Percentiles rank a stretch among this genome's conserved stretches.
These are phyloP conservation scores for Parelbella ahira DNA, from an alignment of 2,888 invertebrate genomes.

Conservation along the genomic window DNA sequence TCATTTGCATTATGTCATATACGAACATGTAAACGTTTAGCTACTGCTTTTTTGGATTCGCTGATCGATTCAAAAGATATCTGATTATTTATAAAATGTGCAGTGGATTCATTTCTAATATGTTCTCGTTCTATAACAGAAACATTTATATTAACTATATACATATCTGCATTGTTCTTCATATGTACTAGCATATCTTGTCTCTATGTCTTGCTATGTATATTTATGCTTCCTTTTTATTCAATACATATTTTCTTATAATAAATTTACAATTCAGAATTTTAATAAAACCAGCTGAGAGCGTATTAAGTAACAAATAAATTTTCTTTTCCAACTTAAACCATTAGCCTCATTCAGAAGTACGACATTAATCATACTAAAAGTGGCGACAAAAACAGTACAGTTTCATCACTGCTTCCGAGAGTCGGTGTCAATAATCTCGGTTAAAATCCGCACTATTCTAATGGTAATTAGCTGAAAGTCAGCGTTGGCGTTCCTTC, in stretches of 20 bases:
- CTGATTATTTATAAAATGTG: conserved; percentile 3
- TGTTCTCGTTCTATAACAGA: no score
- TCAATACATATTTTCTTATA: no score
- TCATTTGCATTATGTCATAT: conserved; percentile 73
- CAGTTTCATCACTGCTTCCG: conserved; percentile 17
- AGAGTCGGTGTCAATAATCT: conserved; percentile 13
- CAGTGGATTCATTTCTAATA: no score
- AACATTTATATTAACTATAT: no score
- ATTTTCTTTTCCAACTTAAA: no score
- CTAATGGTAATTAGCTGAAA: conserved; percentile 66
- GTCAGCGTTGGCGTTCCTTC: conserved; percentile 54
- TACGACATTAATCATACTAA: conserved; percentile 13
- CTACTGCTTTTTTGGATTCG: conserved; percentile 48
- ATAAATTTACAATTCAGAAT: no score
- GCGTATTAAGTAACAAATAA: no score
- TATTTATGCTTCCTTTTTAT: no score
- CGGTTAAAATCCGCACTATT: conserved; percentile 38
- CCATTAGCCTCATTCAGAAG: conserved; percentile 8
- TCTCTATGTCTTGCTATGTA: no score
- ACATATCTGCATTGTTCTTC: no score
- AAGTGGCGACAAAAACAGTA: conserved; percentile 17
- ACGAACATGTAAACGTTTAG: conserved; percentile 58
- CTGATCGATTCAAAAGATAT: conserved; percentile 5
- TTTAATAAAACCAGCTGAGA: no score
- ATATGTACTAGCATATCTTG: no score